Percentiles rank a stretch among this genome's conserved stretches.
These are phyloP conservation scores for Emydocephalus ijimae DNA, from an alignment of 2,113 vertebrate genomes.

Conservation along the genomic window DNA sequence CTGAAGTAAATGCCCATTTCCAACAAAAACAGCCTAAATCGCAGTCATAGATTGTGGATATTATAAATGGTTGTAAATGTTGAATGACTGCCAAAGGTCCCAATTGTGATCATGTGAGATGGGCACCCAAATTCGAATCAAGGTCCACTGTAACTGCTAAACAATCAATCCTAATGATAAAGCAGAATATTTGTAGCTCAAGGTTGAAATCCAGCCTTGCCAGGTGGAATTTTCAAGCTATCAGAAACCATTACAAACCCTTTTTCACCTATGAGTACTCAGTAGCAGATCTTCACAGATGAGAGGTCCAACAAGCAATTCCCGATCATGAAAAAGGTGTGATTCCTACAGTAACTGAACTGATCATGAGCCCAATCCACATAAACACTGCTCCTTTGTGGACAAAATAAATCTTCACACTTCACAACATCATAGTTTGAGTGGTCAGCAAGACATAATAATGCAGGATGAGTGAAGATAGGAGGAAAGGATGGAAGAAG, in stretches of 20 bases:
- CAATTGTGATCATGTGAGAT: background rate
- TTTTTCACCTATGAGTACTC: background rate
- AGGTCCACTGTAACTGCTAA: background rate
- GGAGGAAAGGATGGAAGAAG: background rate
- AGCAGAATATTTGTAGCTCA: background rate
- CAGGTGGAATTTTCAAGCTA: background rate
- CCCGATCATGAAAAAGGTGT: background rate
- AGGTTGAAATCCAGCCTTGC: background rate
- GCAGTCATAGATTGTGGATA: background rate
- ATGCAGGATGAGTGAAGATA: background rate
- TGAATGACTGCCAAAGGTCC: background rate
- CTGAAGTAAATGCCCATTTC: background rate
- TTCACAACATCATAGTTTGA: background rate
- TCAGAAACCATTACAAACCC: background rate
- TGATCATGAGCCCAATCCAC: background rate
- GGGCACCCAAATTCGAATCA: background rate
- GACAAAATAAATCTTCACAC: background rate
- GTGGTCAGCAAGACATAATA: background rate
- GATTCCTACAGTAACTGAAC: background rate
- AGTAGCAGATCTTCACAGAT: background rate
- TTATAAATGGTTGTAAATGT: background rate
- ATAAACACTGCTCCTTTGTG: background rate
- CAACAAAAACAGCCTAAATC: background rate
- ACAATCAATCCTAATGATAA: background rate
- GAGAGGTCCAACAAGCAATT: background rate